Base-by-base conservation (phyloP, 2,888 invertebrate genomes). In the Orthonevra nobilis region DNA sequence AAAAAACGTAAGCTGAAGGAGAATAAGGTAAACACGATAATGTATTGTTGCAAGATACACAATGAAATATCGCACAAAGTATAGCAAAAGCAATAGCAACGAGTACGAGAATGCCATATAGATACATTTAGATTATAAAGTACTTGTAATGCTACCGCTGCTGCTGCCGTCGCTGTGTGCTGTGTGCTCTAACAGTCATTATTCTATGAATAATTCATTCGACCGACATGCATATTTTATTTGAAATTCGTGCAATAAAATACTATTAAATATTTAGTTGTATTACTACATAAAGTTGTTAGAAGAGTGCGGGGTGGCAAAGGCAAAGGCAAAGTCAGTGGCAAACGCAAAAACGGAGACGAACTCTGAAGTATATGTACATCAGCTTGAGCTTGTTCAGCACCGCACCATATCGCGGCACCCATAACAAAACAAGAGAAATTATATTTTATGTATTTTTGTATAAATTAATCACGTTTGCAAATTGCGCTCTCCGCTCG, bases 231-330 rank as follows among this genome's bases (percentile, higher is more conserved):
- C 86, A 87, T 87, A 87, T 86, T 87, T 87, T 86, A 86, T 86
- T 84, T 85, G 85, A 85, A 86, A 84, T 86, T 86, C 86, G 84
- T 87, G 86, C 86, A 87, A 87, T 86, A 86, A 86, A 86, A 87
- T 87, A 85, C 85, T 86, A 87, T 87, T 86, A 86, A 86, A 87
- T 86, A 86, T 86, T 87, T 86, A 86, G 85, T 86, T 86, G 83
- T 83, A 77, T 82, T 81, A 82, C 81, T 81, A 81, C 70, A 75
- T 50, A 79, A 66, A 73, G 58, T 66, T 70, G 56, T 34, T 23
- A 23, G 3, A 56, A 23, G 54, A 14, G 66, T 50, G 52, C 42
- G 48, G 17, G 42, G 60, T n/a, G 44, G 10, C 19, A n/a, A 54
- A 26, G 26, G 28, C 32, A 34, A 12, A 40, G 46, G 14, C 1